Percentiles rank a stretch among this genome's conserved stretches.
Conservation (phyloP, 1,140 invertebrate species). For the Psilanteris sp. region DNA sequence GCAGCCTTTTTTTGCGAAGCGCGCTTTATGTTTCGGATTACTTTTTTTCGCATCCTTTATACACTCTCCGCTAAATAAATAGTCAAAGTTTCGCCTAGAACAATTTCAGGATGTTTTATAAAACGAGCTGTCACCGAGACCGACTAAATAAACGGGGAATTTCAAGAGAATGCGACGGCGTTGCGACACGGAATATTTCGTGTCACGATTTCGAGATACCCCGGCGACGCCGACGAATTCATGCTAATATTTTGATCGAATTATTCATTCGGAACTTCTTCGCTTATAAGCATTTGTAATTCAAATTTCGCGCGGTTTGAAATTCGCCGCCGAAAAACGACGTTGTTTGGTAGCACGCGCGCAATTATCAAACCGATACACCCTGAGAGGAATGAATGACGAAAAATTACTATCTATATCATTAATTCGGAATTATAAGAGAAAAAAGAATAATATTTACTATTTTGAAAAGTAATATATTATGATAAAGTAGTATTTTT, state of each 20-base stretch:
- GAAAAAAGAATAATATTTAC: too few species aligned
- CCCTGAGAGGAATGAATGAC: too few species aligned
- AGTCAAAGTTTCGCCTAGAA: slow-evolving; percentile 39
- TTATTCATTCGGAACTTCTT: slow-evolving; percentile 27
- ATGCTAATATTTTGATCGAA: slow-evolving; percentile 46
- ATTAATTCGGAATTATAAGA: too few species aligned
- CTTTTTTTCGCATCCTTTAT: slow-evolving; percentile 29
- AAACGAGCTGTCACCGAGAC: slow-evolving; percentile 23
- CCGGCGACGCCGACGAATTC: not conserved
- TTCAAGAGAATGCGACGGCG: slow-evolving; percentile 16
- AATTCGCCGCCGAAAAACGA: slow-evolving; percentile 5
- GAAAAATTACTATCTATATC: too few species aligned
- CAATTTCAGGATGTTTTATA: slow-evolving; percentile 15
- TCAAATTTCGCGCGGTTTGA: slow-evolving; percentile 28
- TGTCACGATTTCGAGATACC: slow-evolving; percentile 49
- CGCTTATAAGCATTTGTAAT: slow-evolving; percentile 33
- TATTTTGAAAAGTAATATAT: too few species aligned
- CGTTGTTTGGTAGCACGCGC: too few species aligned
- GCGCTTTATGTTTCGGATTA: slow-evolving; percentile 15
- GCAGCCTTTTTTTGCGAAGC: slow-evolving; percentile 13
- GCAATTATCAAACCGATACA: too few species aligned
- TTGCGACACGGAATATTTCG: slow-evolving; percentile 48
- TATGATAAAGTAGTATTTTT: too few species aligned
- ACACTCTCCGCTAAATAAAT: slow-evolving; percentile 23
- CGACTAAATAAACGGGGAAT: slow-evolving; percentile 29